Evolutionary conservation across 2,797 vertebrate genomes (phyloP).

Genomic region (Triplophysa yarkandensis): DNA sequence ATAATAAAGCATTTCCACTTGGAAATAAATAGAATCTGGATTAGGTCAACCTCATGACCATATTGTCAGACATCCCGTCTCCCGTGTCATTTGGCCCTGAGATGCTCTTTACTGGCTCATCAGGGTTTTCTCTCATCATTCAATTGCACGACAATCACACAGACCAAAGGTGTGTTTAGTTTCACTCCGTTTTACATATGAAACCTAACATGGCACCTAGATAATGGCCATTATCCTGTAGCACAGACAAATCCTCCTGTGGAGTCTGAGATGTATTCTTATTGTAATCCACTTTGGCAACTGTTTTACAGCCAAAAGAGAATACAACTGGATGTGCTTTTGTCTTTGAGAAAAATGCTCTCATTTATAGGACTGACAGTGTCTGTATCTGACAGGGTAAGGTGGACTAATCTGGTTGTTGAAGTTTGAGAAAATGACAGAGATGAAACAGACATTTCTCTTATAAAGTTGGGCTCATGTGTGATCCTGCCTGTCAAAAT

Average conservation of each 20-base stretch:
- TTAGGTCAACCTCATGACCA: too few species aligned
- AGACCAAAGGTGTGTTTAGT: conserved; percentile 43
- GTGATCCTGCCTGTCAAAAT: too few species aligned
- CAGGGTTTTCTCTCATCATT: conserved; percentile 45
- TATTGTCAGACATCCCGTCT: conserved; percentile 52
- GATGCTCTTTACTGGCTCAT: conserved; percentile 49
- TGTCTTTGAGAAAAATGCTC: conserved; percentile 1
- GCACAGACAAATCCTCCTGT: conserved; percentile 3
- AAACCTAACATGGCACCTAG: conserved; percentile 10
- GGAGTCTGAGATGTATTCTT: conserved; percentile 16
- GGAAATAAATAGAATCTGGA: too few species aligned
- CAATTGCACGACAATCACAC: conserved; percentile 42
- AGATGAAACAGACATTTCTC: not conserved
- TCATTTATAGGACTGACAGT: not conserved
- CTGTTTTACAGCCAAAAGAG: conserved; percentile 3
- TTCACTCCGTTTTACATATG: conserved; percentile 49
- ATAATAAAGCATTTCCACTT: too few species aligned
- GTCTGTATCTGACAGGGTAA: not conserved
- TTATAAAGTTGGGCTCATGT: too few species aligned
- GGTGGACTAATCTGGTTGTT: not conserved
- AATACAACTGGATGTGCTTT: conserved; percentile 21
- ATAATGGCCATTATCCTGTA: conserved; percentile 33
- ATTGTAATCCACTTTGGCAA: conserved; percentile 24
- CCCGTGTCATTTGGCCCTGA: conserved; percentile 36
- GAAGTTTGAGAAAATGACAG: not conserved